Evolutionary conservation across 2,113 vertebrate species (phyloP), one percentile per base, ranked within the genome.

Genomic region (Apodemus sylvaticus): DNA sequence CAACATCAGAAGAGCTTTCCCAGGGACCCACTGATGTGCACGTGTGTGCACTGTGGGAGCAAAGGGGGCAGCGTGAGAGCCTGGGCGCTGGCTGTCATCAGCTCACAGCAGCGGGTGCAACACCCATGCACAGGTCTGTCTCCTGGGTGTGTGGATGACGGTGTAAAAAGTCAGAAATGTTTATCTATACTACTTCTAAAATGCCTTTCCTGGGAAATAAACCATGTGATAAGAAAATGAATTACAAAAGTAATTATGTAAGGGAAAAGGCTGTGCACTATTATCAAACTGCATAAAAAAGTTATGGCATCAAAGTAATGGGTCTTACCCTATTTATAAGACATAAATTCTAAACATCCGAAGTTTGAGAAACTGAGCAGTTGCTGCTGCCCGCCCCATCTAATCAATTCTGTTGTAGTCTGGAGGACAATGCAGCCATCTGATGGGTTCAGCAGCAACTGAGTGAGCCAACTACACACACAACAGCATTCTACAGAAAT

Each of bases 401-500:
- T 96, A 94, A 96, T 97, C 93, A 95, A 97, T 97, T 96, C 97
- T 94, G 97, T 97, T 7, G 95, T 95, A 96, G 97, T 97, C 97
- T 96, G 92, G 89, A 96, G 88, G 85, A 96, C 97, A 97, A 96
- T 95, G 95, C 48, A 94, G 97, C 96, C 96, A 97, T 96, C 97
- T 98, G 97, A 98, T 93, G 97, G 92, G 73, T 79, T 97, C 97
- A 95, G 62, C 77, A 0, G 92, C 83, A 96, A 94, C 95, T 83
- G 95, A 91, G 96, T 89, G 51, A 89, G 95, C 66, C 95, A 79
- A 95, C 95, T 77, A 94, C 89, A 91, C 86, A 97, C 96, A 97
- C 94, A 98, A 97, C 96, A 98, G 97, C 92, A 94, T 91, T 96
- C 97, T 96, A 97, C 90, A 98, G 97, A 98, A 98, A 96, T 96